Percentiles rank a stretch among this genome's conserved stretches.
Evolutionary conservation across 2,113 vertebrate genomes (phyloP).

Genomic region (Zootoca vivipara): DNA sequence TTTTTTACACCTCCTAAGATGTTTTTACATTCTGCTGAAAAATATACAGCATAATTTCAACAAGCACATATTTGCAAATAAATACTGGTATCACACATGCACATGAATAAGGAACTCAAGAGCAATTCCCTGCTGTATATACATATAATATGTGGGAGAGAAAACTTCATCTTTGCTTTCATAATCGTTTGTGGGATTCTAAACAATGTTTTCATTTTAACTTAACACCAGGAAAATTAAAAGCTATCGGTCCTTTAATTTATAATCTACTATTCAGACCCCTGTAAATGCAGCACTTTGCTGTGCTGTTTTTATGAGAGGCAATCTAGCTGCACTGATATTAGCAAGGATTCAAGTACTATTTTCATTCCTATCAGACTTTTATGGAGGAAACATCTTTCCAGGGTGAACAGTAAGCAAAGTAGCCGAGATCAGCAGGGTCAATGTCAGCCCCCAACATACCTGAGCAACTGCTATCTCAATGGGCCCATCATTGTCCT

Average conservation of each 20-base stretch:
- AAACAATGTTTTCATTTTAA: neutral
- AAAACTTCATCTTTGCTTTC: neutral
- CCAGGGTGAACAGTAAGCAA: neutral
- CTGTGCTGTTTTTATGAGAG: neutral
- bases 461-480: neutral
- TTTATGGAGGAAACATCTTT: neutral
- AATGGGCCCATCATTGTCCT: neutral
- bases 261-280: neutral
- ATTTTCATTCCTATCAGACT: neutral
- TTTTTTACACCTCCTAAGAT: neutral
- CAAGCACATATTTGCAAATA: neutral
- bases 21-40: neutral
- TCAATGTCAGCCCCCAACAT: neutral
- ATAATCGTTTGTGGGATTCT: neutral
- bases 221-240: neutral
- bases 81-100: neutral
- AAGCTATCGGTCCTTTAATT: neutral
- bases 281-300: neutral
- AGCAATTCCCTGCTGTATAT: neutral
- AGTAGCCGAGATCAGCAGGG: neutral
- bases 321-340: neutral
- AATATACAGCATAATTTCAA: neutral
- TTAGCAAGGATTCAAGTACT: neutral
- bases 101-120: neutral
- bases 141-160: neutral